phyloP scores from a whole-genome alignment of 2,113 vertebrate genomes.

The Mormyrus iriodes region DNA sequence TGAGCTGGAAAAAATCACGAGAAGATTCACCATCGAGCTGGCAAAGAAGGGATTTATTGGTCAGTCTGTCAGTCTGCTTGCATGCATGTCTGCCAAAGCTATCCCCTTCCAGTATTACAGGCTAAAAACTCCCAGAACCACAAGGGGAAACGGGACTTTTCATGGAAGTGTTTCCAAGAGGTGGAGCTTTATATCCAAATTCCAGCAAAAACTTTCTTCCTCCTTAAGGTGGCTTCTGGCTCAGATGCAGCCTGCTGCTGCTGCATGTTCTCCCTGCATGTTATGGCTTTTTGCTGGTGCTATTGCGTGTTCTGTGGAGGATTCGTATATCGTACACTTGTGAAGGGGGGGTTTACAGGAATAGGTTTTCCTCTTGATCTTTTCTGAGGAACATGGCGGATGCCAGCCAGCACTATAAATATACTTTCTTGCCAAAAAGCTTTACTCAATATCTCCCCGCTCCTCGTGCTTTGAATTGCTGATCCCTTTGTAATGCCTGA shows the following conservation, averaged over 20 bases:
- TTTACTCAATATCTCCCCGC: background rate
- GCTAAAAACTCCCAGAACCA: background rate
- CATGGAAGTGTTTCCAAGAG: background rate
- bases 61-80: constrained; percentile 47
- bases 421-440: background rate
- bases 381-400: background rate
- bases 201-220: background rate
- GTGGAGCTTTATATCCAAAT: background rate
- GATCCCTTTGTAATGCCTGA: background rate
- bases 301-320: background rate
- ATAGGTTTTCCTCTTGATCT: background rate
- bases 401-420: background rate
- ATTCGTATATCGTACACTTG: background rate
- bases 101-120: background rate
- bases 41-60: constrained; percentile 89
- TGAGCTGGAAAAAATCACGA: constrained; percentile 85
- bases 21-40: constrained; percentile 83
- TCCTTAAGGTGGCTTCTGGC: background rate
- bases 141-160: background rate
- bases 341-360: background rate
- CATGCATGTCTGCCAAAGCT: background rate
- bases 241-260: background rate
- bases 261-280: background rate
- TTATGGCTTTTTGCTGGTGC: background rate
- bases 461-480: background rate